A percentile compares a stretch with the other conserved stretches of the same genome.
Conservation (phyloP, 2,113 vertebrate genomes). For the Microcebus lehilahytsara region DNA sequence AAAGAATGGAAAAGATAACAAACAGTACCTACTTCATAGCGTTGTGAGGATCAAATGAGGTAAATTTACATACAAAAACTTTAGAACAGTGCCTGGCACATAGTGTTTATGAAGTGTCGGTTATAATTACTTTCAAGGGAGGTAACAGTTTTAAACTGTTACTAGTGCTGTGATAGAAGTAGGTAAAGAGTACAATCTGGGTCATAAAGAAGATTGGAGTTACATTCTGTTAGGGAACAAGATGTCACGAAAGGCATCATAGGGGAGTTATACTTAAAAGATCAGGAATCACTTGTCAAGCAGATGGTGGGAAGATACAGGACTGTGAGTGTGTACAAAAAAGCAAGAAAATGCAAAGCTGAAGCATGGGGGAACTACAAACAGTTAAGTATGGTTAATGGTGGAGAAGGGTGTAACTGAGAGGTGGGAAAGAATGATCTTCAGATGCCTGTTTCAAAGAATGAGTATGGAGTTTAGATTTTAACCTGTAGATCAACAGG, state of each 20-base stretch:
- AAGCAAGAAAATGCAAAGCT: background rate
- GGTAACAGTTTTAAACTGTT: background rate
- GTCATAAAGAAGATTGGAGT: background rate
- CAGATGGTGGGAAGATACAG: background rate
- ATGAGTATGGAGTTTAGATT: background rate
- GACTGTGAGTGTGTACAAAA: background rate
- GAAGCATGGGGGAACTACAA: background rate
- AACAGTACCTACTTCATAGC: background rate
- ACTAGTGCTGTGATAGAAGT: background rate
- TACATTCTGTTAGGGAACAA: background rate
- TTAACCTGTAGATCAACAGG: background rate
- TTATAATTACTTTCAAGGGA: background rate
- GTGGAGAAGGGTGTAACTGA: background rate
- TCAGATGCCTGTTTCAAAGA: background rate
- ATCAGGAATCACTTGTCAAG: slow-evolving; percentile 15
- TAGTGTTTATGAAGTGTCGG: background rate
- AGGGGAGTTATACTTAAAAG: background rate
- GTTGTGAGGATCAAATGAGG: background rate
- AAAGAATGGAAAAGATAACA: background rate
- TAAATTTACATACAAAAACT: background rate
- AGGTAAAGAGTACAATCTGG: background rate
- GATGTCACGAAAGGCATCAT: background rate
- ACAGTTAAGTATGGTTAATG: background rate
- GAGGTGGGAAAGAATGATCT: background rate
- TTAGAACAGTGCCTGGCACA: background rate